Conservation (phyloP, 1,140 invertebrate genomes). For the Trichonephila inaurata region DNA sequence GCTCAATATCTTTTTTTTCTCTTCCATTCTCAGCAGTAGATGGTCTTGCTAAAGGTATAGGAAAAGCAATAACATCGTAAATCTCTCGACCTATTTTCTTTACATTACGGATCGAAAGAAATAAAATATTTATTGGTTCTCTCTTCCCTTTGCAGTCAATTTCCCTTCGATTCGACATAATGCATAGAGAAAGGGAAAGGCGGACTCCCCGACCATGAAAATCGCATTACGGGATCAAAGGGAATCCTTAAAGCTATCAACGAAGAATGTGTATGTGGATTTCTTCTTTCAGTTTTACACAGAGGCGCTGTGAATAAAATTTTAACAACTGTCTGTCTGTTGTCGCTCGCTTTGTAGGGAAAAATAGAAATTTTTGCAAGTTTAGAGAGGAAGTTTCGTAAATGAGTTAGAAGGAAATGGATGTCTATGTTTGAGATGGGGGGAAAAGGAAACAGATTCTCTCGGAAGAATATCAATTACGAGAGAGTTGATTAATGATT, state of each 20-base stretch:
- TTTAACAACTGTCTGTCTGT: slow-evolving; percentile 40
- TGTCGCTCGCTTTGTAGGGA: background rate
- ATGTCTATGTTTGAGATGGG: too few relatives aligned
- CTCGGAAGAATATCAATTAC: too few relatives aligned
- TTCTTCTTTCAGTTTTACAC: background rate
- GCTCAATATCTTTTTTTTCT: slow-evolving; percentile 8
- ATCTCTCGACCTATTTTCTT: slow-evolving; percentile 69
- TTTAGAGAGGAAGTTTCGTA: too few relatives aligned
- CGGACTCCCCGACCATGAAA: slow-evolving; percentile 43
- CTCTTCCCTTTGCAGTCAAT: slow-evolving; percentile 56
- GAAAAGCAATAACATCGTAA: slow-evolving; percentile 69
- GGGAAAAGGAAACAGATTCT: too few relatives aligned
- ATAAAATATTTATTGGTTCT: slow-evolving; percentile 68
- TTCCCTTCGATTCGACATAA: slow-evolving; percentile 42
- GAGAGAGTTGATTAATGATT: too few relatives aligned
- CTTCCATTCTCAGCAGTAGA: background rate
- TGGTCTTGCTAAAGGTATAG: slow-evolving; percentile 31
- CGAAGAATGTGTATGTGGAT: background rate
- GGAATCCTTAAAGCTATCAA: slow-evolving; percentile 44
- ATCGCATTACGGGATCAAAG: slow-evolving; percentile 68
- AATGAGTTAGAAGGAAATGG: too few relatives aligned
- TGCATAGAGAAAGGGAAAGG: background rate
- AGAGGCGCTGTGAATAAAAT: background rate
- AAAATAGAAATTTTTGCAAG: background rate
- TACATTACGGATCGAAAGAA: slow-evolving; percentile 65